These are phyloP conservation scores for Heliconius hewitsoni DNA, from an alignment of 1,140 invertebrate species.

Conservation along the genomic window DNA sequence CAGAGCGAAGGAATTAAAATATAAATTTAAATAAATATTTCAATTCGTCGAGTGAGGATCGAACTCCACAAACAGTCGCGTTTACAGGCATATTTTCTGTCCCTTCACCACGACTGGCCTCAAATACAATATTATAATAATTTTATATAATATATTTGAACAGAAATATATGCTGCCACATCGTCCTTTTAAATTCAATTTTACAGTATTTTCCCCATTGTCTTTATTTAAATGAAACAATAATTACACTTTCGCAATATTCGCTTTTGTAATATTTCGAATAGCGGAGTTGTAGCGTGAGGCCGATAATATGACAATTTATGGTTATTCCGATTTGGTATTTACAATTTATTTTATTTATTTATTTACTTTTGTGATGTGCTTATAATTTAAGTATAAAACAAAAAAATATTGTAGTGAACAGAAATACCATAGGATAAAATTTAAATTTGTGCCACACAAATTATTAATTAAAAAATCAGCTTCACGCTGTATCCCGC, in stretches of 20 bases:
- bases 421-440: background rate
- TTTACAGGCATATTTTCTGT: too few relatives aligned
- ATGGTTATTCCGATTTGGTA: slow-evolving; percentile 21
- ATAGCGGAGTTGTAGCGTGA: slow-evolving; percentile 22
- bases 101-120: too few relatives aligned
- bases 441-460: too few relatives aligned
- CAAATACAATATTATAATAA: background rate
- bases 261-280: slow-evolving; percentile 28
- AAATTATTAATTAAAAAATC: too few relatives aligned
- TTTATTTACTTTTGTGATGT: background rate
- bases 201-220: slow-evolving; percentile 17
- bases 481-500: too few relatives aligned
- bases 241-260: slow-evolving; percentile 26
- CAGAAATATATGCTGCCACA: background rate
- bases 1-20: too few relatives aligned
- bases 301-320: slow-evolving; percentile 23
- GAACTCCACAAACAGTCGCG: too few relatives aligned
- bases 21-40: too few relatives aligned
- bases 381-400: background rate
- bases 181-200: slow-evolving; percentile 13
- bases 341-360: background rate
- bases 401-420: background rate
- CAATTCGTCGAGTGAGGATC: too few relatives aligned
- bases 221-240: slow-evolving; percentile 32
- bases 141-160: background rate